Evolutionary conservation across 2,797 vertebrate species (phyloP).

Genomic region (Muscicapa comitata): DNA sequence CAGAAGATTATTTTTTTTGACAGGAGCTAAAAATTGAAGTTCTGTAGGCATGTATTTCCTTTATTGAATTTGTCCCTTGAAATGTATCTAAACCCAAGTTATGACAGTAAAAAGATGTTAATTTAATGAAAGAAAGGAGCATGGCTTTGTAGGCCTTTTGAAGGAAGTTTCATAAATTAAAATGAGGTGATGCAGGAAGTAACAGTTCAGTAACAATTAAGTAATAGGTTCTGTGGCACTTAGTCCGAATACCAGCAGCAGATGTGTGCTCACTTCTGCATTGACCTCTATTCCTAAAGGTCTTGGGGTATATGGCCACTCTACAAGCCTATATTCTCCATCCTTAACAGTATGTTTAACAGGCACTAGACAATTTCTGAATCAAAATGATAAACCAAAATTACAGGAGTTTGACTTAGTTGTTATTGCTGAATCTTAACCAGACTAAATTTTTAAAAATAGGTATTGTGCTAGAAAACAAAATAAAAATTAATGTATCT

Average conservation of each 20-base stretch:
- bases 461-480: background rate
- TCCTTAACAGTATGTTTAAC: background rate
- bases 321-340: background rate
- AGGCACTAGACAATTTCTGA: background rate
- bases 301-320: fast-evolving
- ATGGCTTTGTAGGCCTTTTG: background rate
- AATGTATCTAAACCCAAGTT: background rate
- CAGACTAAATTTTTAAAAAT: background rate
- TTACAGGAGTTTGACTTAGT: background rate
- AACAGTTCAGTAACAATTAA: background rate
- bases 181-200: background rate
- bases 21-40: background rate
- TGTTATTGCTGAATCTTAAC: background rate
- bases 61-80: background rate
- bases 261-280: background rate
- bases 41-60: fast-evolving
- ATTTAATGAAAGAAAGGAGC: background rate
- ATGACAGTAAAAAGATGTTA: background rate
- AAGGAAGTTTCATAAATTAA: background rate
- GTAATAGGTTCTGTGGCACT: fast-evolving
- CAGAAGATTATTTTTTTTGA: background rate
- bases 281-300: background rate
- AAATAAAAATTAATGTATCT: background rate
- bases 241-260: background rate
- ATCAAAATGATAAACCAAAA: background rate